These are phyloP conservation scores for Trissolcus japonicus DNA, from an alignment of 2,888 invertebrate genomes.

Conservation along the genomic window DNA sequence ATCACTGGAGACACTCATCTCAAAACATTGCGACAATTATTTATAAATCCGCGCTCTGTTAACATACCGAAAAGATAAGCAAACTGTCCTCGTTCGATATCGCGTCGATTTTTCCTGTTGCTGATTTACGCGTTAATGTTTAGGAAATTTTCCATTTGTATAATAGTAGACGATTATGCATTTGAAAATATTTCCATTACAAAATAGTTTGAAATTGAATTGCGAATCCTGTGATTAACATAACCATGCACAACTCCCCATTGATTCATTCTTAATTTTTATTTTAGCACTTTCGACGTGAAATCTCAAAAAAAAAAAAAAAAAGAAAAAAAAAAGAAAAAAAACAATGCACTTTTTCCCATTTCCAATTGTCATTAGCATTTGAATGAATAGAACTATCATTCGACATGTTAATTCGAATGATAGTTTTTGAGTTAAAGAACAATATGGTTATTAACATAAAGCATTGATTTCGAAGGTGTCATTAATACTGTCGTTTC, in stretches of 20 bases:
- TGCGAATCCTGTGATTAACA: slow-evolving; percentile 35
- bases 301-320: slow-evolving; percentile 50
- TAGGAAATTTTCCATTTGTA: slow-evolving; percentile 56
- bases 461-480: slow-evolving; percentile 52
- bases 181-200: slow-evolving; percentile 52
- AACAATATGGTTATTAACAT: slow-evolving; percentile 54
- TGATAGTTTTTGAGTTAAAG: slow-evolving; percentile 17
- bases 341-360: slow-evolving; percentile 45
- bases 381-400: slow-evolving; percentile 45
- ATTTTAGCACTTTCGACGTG: slow-evolving; percentile 3
- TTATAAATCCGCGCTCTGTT: slow-evolving; percentile 34
- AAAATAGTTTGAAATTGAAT: slow-evolving; percentile 44
- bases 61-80: slow-evolving; percentile 50
- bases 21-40: slow-evolving; percentile 44
- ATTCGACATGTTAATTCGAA: slow-evolving; percentile 47
- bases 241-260: slow-evolving; percentile 25
- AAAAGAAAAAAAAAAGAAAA: no score
- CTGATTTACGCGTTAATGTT: slow-evolving; percentile 49
- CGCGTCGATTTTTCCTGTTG: slow-evolving; percentile 45
- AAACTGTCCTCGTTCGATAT: slow-evolving; percentile 55
- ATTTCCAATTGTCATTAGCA: slow-evolving; percentile 41
- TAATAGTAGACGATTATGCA: slow-evolving; percentile 46
- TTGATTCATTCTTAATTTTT: slow-evolving; percentile 40
- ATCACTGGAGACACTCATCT: slow-evolving; percentile 5
- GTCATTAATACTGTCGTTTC: slow-evolving; percentile 50